phyloP scores from a whole-genome alignment of 23 tunicate genomes.

The Oikopleura vanhoeffeni region DNA sequence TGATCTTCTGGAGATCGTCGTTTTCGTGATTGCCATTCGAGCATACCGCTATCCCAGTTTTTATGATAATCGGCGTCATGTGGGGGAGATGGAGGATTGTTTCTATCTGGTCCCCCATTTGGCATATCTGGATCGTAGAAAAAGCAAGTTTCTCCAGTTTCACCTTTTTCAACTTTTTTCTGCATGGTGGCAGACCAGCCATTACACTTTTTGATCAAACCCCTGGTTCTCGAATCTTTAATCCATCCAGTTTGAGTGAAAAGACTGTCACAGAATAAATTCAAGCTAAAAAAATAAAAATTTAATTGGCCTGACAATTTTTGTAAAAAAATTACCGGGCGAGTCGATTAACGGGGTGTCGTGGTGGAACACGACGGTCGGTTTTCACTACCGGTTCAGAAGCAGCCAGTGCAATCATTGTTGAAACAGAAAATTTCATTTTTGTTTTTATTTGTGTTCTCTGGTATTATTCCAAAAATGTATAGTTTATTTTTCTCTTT shows the following conservation, averaged over 20 bases:
- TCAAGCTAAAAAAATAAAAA: not conserved
- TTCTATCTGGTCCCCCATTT: not conserved
- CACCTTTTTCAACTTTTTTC: not conserved
- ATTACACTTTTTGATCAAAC: not conserved
- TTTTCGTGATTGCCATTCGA: conserved; percentile 1
- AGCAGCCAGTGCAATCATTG: not conserved
- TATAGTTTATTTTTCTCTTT: too few species aligned
- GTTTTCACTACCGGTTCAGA: not conserved
- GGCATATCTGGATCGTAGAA: not conserved
- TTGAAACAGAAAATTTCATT: not conserved
- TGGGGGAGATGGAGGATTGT: not conserved
- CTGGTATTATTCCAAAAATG: too few species aligned
- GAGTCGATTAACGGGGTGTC: not conserved
- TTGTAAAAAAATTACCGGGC: not conserved
- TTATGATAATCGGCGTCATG: not conserved
- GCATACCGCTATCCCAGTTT: not conserved
- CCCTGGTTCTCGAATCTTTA: not conserved
- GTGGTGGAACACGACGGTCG: not conserved
- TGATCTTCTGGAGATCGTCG: not conserved
- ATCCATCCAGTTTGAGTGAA: conserved; percentile 1
- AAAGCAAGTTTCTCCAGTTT: not conserved
- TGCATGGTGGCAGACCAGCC: not conserved
- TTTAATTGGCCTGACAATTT: not conserved
- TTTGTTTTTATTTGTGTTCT: too few species aligned
- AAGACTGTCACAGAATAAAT: not conserved